These are phyloP conservation scores for Neomonachus schauinslandi DNA, from an alignment of 2,113 vertebrate genomes.

Conservation along the genomic window DNA sequence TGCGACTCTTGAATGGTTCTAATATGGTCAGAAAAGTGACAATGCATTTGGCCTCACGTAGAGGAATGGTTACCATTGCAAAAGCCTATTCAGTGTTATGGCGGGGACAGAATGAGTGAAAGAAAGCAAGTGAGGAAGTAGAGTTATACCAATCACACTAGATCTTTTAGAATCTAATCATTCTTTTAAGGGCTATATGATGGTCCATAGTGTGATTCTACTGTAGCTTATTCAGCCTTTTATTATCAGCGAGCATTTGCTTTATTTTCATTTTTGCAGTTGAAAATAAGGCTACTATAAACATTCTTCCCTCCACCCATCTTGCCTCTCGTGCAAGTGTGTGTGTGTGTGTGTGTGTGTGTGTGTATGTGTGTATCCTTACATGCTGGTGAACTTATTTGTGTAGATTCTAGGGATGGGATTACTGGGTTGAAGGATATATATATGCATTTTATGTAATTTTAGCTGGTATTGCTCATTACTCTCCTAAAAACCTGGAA, in stretches of 20 bases:
- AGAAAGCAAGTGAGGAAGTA: not conserved
- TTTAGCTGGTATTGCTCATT: constrained; percentile 8
- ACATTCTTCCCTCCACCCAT: not conserved
- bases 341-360: not conserved
- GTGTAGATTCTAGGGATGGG: not conserved
- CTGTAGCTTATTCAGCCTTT: not conserved
- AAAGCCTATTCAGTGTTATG: not conserved
- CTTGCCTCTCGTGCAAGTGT: not conserved
- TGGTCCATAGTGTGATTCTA: not conserved
- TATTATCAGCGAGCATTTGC: not conserved
- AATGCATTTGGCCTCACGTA: constrained; percentile 1
- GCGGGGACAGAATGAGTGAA: not conserved
- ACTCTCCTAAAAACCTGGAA: not conserved
- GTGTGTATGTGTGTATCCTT: not conserved
- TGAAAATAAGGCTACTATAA: not conserved
- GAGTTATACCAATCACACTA: not conserved
- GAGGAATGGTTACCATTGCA: not conserved
- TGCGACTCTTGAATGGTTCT: not conserved
- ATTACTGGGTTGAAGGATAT: not conserved
- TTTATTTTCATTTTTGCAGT: constrained; percentile 14
- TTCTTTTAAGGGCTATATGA: not conserved
- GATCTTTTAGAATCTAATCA: not conserved
- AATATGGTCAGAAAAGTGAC: not conserved
- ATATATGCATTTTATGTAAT: constrained; percentile 11
- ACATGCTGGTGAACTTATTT: not conserved